Evolutionary conservation across 2,888 invertebrate species (phyloP).

Genomic region (Cephus spinipes): DNA sequence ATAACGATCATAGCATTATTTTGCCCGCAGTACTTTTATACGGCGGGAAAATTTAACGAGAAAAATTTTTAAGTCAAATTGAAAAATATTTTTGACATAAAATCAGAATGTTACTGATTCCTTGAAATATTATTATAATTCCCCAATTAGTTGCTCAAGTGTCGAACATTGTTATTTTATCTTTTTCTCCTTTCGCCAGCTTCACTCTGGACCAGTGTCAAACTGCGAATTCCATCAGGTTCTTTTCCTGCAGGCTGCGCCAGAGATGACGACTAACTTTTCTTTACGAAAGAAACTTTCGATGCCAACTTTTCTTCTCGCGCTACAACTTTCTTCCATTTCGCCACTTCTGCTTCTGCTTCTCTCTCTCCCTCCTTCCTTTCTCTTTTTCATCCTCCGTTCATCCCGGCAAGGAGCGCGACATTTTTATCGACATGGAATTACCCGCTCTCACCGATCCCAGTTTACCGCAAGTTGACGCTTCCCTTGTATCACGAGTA

Average conservation of each 20-base stretch:
- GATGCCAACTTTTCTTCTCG: conserved; percentile 52
- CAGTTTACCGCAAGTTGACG: conserved; percentile 3
- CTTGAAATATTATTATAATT: not conserved
- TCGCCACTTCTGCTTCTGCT: conserved; percentile 7
- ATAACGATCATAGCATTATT: not conserved
- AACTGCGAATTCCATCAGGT: not conserved
- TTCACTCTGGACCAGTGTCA: not conserved
- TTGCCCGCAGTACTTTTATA: not conserved
- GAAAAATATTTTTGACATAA: not conserved
- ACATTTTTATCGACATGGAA: conserved; percentile 2
- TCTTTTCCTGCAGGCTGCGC: not conserved
- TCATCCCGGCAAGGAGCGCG: conserved; percentile 2
- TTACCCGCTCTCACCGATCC: not conserved
- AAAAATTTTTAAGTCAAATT: not conserved
- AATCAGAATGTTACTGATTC: not conserved
- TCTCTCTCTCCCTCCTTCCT: not conserved
- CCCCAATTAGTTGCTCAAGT: not conserved
- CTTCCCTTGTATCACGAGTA: not conserved
- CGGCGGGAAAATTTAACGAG: not conserved
- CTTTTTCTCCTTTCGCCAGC: not conserved
- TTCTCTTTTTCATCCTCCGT: not conserved
- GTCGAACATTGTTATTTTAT: not conserved
- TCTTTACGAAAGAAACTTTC: conserved; percentile 51
- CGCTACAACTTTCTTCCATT: not conserved
- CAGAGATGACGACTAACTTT: conserved; percentile 40